Percentiles rank a stretch among this genome's conserved stretches.
phyloP scores from a whole-genome alignment of 2,888 invertebrate genomes.

The Melipona bicolor region DNA sequence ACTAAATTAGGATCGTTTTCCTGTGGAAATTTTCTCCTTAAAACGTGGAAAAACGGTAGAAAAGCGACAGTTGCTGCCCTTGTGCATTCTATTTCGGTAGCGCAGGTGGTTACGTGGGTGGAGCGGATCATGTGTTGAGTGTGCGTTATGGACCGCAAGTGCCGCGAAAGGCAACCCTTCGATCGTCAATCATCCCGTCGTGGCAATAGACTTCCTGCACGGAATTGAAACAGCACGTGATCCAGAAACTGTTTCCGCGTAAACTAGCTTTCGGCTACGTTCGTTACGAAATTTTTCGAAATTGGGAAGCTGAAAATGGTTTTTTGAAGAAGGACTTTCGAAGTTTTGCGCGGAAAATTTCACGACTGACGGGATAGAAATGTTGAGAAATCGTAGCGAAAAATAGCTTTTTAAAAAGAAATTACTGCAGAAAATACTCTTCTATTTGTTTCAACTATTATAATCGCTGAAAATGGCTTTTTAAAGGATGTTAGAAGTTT shows the following conservation, averaged over 20 bases:
- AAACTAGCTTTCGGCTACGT: not conserved
- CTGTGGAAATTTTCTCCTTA: not conserved
- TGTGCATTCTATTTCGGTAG: constrained; percentile 62
- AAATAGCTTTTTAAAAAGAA: too few relatives aligned
- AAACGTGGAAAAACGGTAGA: constrained; percentile 15
- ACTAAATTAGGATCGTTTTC: constrained; percentile 10
- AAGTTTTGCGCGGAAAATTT: not conserved
- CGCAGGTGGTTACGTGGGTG: constrained; percentile 67
- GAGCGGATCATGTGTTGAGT: constrained; percentile 60
- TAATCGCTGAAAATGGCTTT: not conserved
- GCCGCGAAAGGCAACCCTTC: constrained; percentile 65
- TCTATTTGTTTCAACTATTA: not conserved
- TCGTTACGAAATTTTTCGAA: not conserved
- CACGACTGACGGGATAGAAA: too few relatives aligned
- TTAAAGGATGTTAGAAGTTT: too few relatives aligned
- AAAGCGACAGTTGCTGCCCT: constrained; percentile 1
- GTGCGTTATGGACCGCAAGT: constrained; percentile 65
- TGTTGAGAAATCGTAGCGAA: not conserved
- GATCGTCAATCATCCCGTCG: constrained; percentile 65
- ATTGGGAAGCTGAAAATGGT: not conserved
- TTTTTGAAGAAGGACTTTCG: too few relatives aligned
- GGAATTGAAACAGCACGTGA: constrained; percentile 33
- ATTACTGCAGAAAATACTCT: too few relatives aligned
- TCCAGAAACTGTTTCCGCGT: constrained; percentile 46
- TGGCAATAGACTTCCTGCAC: constrained; percentile 61